Conservation (phyloP, 2,113 vertebrate species). For the Siphamia tubifer region DNA sequence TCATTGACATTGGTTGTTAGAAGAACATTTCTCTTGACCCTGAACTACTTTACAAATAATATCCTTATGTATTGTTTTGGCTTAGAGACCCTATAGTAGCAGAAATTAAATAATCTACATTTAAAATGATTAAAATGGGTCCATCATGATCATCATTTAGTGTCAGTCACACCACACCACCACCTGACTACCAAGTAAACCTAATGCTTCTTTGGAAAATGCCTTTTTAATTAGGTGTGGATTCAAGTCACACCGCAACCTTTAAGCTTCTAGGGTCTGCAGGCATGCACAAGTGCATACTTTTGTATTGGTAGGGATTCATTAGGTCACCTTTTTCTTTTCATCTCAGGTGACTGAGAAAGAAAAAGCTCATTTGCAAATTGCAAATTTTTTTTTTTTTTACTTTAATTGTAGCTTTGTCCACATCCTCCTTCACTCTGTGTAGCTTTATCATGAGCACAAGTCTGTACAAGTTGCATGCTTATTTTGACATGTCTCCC, state of each 20-base stretch:
- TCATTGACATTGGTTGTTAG: too few relatives aligned
- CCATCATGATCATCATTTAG: background rate
- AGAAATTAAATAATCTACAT: too few relatives aligned
- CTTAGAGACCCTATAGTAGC: too few relatives aligned
- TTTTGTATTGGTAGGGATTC: background rate
- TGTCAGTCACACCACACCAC: background rate
- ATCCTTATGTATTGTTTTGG: too few relatives aligned
- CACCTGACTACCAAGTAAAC: background rate
- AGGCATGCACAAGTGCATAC: background rate
- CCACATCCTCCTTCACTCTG: constrained; percentile 3
- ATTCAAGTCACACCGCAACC: background rate
- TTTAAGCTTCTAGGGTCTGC: background rate
- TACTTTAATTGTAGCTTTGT: constrained; percentile 11
- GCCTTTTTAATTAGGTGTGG: background rate
- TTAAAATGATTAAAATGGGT: too few relatives aligned
- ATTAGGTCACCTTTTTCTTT: background rate
- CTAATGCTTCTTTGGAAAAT: background rate
- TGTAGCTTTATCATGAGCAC: constrained; percentile 8
- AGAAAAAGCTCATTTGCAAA: background rate
- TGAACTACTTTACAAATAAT: too few relatives aligned
- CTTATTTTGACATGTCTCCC: constrained; percentile 48
- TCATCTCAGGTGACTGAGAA: background rate
- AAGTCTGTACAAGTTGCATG: constrained; percentile 53
- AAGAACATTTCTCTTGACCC: too few relatives aligned
- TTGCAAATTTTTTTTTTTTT: background rate